Conservation (phyloP, 2,888 invertebrate species). For the Trichogramma dendrolimi region DNA sequence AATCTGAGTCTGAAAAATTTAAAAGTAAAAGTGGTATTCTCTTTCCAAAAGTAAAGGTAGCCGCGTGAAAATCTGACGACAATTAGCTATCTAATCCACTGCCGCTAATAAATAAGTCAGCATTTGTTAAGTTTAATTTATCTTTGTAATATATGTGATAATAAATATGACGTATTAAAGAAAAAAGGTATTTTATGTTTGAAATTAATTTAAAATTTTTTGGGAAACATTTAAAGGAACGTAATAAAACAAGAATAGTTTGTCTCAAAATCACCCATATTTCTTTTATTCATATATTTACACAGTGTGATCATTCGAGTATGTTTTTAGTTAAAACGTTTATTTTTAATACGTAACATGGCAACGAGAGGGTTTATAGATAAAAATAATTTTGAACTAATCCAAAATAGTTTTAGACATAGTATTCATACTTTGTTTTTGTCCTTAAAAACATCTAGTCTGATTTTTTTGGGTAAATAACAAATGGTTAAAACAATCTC, state of each 20-base stretch:
- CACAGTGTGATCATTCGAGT: conserved; percentile 41
- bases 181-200: conserved; percentile 13
- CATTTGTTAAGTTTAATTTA: not conserved
- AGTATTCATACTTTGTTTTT: no score
- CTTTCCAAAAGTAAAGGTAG: conserved; percentile 37
- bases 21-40: conserved; percentile 33
- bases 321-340: conserved; percentile 39
- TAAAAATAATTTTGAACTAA: not conserved
- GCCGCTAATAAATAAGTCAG: no score
- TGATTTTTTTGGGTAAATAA: no score
- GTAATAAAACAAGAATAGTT: conserved; percentile 6
- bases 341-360: conserved; percentile 31
- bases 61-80: not conserved
- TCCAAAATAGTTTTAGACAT: no score
- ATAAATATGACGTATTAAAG: not conserved
- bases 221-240: conserved; percentile 2
- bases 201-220: conserved; percentile 10
- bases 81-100: no score
- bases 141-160: not conserved
- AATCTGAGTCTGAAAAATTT: conserved; percentile 15
- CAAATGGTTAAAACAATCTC: conserved; percentile 2
- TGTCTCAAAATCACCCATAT: conserved; percentile 32
- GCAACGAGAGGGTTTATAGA: conserved; percentile 11
- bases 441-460: no score
- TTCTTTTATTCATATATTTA: conserved; percentile 43